Base-by-base conservation (phyloP, 2,797 vertebrate genomes). In the Rhynchotus rufescens region DNA sequence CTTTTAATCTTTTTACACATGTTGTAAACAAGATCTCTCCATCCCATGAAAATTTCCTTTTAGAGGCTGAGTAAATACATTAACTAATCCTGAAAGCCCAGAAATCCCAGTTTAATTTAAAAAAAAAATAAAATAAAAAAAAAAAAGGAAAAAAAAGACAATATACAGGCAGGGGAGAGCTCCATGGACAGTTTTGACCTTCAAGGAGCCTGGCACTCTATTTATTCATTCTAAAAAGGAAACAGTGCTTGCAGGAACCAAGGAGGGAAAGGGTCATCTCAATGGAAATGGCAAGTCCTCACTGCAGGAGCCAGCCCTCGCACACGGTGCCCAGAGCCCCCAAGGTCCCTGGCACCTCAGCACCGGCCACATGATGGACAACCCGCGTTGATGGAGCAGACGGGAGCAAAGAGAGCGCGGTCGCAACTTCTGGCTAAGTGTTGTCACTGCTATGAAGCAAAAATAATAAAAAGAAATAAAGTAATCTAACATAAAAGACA, bases 1-100 rank as follows among this genome's bases (percentile, higher is more conserved):
- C 56, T 88, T 93, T 92, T 96, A 97, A 97, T 97, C 95, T 96
- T 96, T 96, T 94, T 93, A 96, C 90, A 85, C 79, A 95, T 78
- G 88, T 64, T 94, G 94, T 93, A 96, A 97, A 96, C 94, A 97
- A 96, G 92, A 96, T 95, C 84, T 88, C 85, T 85, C 67, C 65
- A 94, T 94, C 83, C 93, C 88, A 94, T 34, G 47, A 94, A 97
- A 97, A 96, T 94, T 95, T 96, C 84, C 92, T 95, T 93, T 94
- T 92, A 90, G 96, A 95, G 85, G 72, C 88, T 94, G 65, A 74
- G 84, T 86, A 96, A 97, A 96, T 89, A 94, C 68, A 96, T 88
- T 85, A 87, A 80, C 92, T 97, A 97, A 96, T 95, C 85, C 86
- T 87, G 80, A 96, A 96, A 97, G 96, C 90, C 88, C 56, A 57